Percentiles rank a stretch among this genome's conserved stretches.
Conservation (phyloP, 2,113 vertebrate genomes). For the Hystrix cristata region DNA sequence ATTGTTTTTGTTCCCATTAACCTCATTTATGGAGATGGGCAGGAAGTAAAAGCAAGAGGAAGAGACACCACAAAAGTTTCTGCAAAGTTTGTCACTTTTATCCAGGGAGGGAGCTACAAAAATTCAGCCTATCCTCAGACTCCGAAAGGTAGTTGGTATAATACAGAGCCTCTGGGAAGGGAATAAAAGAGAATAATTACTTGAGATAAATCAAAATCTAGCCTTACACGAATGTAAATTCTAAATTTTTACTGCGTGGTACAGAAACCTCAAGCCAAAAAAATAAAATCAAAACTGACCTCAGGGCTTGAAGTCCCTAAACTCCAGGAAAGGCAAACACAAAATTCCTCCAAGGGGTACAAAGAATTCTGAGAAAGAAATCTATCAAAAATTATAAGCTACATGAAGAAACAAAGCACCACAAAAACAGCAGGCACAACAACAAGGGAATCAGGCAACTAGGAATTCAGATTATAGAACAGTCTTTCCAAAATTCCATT, state of each 20-base stretch:
- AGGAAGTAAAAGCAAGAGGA: background rate
- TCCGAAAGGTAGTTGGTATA: background rate
- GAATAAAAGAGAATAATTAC: conserved; percentile 40
- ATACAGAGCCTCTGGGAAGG: background rate
- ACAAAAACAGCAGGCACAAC: background rate
- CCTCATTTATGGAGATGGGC: background rate
- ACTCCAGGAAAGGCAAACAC: background rate
- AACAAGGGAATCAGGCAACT: background rate
- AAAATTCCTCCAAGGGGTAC: background rate
- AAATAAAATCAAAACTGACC: conserved; percentile 46
- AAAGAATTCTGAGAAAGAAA: conserved; percentile 40
- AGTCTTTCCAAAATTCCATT: background rate
- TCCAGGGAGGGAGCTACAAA: background rate
- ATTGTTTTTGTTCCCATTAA: background rate
- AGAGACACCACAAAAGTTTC: background rate
- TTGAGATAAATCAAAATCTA: conserved; percentile 61
- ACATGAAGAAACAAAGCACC: background rate
- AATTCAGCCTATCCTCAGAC: background rate
- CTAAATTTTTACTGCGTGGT: background rate
- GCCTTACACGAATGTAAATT: conserved; percentile 54
- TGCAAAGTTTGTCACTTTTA: background rate
- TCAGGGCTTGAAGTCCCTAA: background rate
- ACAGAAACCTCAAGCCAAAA: conserved; percentile 23
- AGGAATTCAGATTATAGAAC: background rate
- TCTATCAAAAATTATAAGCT: conserved; percentile 22